Base-by-base conservation (phyloP, 2,888 invertebrate genomes). In the Anarsia innoxiella region DNA sequence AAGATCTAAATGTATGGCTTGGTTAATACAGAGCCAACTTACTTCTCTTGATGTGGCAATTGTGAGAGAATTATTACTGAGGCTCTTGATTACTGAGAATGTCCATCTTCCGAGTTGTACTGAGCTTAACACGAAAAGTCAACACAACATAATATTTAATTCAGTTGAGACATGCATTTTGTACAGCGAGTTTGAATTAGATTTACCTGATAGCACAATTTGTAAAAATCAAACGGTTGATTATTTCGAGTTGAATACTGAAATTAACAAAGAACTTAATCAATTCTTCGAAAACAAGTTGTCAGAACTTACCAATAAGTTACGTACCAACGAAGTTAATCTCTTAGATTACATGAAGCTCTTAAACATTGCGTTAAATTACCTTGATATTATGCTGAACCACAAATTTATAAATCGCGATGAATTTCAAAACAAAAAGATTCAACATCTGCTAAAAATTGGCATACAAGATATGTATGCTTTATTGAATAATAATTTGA, bases 171-270 rank as follows among this genome's bases (percentile, higher is more conserved):
- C 59, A 41, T 63, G 64, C 44, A 69, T 77, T 37, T 51, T 84
- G 36, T 77, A 74, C 31, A 72, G 67, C 45, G 73, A 73, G 49
- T 83, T 84, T 45, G 72, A 79, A 59, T 45, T 61, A 23, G 54
- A 66, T 8, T 42, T 64, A 34, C 23, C 41, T 23, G 45, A 34
- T 15, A 19, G 28, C 15, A n/a, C 35, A 19, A 4, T 13, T 9
- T 29, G 10, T n/a, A 16, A 42, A 12, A 38, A 36, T 40, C 45
- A 36, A 31, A 23, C 15, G 13, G 36, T 36, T 11, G 51, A 59
- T 42, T 39, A 45, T 5, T 40, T 57, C 14, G 70, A 68, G 41
- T 45, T 66, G 14, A 58, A 61, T 41, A 19, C 34, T 28, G 54
- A 61, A 28, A 44, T 73, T 11, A 51, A 61, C 37, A 48, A 45